Base-by-base conservation (phyloP, 2,797 vertebrate genomes). In the Phataginus tricuspis region DNA sequence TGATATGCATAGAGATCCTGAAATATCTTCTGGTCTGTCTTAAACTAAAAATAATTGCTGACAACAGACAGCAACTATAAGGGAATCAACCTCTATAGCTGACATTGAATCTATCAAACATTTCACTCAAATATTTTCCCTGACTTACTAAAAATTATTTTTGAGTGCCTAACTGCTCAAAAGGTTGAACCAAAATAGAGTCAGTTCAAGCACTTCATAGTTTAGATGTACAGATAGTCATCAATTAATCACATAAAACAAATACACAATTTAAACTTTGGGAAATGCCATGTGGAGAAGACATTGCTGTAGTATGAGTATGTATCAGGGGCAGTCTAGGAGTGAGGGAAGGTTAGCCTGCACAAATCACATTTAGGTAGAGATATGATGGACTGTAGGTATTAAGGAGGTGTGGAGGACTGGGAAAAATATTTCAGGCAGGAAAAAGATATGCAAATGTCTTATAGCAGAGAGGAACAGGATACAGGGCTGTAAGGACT, bases 1-100 rank as follows among this genome's bases (percentile, higher is more conserved):
- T 69, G 23, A 68, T 71, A 51, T 34, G 2, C 18, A 66, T 16
- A 77, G 49, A 42, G 34, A 77, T 84, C 5, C 39, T 57, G 78
- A 85, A 92, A n/a, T 94, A 88, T 86, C 3, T 85, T 78, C 42
- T 59, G 5, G 15, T 69, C 21, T 55, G 74, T n/a, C 6, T 12
- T 42, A 94, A 45, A 49, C 14, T 25, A 84, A 77, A 71, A 95
- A 7, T 74, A 51, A 88, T 39, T 57, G 45, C 9, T 92, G 55
- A 57, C 23, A 85, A 27, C 51, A 66, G 55, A 25, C 21, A 90
- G 13, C 86, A 87, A 88, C 14, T 31, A 39, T 66, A 80, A 80
- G n/a, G 10, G 25, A 14, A 64, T 75, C 53, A 42, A 18, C 1
- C 8, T 42, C 4, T 77, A 14, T 11, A 72, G 14, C 11, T 92